Percentiles rank a stretch among this genome's conserved stretches.
Evolutionary conservation across 2,113 vertebrate genomes (phyloP).

Genomic region (Ameiurus melas): DNA sequence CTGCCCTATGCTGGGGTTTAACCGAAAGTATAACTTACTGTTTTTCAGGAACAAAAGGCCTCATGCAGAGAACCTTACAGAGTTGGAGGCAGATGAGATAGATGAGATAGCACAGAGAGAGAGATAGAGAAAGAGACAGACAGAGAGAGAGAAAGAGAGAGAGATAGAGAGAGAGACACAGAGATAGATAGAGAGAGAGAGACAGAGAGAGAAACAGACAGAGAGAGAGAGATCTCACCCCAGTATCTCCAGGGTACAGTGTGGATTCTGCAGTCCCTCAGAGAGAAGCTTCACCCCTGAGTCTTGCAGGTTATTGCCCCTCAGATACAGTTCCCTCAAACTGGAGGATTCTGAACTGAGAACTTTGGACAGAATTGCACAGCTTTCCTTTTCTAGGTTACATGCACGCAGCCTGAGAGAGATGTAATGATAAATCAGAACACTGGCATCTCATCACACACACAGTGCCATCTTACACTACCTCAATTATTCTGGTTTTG

Average conservation of each 20-base stretch:
- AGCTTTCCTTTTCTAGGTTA: not conserved
- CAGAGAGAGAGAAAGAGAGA: too few species aligned
- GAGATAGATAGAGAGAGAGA: too few species aligned
- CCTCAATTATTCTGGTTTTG: not conserved
- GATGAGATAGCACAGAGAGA: too few species aligned
- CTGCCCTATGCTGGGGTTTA: too few species aligned
- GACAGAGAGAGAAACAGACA: too few species aligned
- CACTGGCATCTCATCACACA: not conserved
- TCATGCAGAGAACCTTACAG: too few species aligned
- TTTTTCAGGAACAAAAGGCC: too few species aligned
- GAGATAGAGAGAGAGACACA: too few species aligned
- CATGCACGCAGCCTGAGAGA: not conserved
- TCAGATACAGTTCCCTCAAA: not conserved
- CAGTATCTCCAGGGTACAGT: not conserved
- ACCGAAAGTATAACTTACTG: too few species aligned
- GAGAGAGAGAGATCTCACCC: not conserved
- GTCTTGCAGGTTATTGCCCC: not conserved
- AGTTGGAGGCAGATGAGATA: too few species aligned
- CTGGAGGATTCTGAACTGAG: not conserved
- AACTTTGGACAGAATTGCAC: not conserved
- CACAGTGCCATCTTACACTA: not conserved
- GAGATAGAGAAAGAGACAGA: too few species aligned
- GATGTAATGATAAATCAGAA: not conserved
- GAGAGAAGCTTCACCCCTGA: not conserved
- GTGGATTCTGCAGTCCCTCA: not conserved